phyloP scores from a whole-genome alignment of 1,140 invertebrate genomes.

The Drosophila saltans region DNA sequence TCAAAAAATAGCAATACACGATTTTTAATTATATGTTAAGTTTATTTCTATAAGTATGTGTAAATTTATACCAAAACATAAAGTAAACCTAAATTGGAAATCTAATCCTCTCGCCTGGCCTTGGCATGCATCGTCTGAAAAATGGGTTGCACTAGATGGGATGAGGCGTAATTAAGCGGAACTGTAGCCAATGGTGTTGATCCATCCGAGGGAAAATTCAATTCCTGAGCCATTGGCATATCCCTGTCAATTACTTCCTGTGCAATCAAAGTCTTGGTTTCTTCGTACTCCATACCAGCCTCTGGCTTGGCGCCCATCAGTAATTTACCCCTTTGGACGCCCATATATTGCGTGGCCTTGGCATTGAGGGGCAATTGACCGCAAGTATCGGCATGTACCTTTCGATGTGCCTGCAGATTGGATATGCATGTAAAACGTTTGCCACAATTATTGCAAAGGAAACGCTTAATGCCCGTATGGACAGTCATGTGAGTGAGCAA shows the following conservation, averaged over 20 bases:
- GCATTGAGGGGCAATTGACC: conserved; percentile 73
- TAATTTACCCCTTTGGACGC: conserved; percentile 75
- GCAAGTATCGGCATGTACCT: conserved; percentile 78
- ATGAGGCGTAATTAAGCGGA: conserved; percentile 66
- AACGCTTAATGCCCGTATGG: conserved; percentile 85
- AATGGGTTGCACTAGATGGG: conserved; percentile 67
- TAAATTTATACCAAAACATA: conserved; percentile 37
- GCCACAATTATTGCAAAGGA: conserved; percentile 83
- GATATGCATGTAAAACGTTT: conserved; percentile 84
- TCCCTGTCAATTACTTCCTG: conserved; percentile 77
- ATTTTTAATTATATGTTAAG: conserved; percentile 2
- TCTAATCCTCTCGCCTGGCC: conserved; percentile 57
- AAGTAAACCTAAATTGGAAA: conserved; percentile 41
- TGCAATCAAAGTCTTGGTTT: conserved; percentile 75
- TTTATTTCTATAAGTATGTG: conserved; percentile 39
- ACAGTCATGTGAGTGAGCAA: conserved; percentile 84
- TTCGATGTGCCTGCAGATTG: conserved; percentile 84
- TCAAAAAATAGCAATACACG: background rate
- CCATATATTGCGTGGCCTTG: conserved; percentile 80
- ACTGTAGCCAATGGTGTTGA: conserved; percentile 66
- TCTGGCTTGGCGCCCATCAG: conserved; percentile 79
- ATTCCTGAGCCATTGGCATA: conserved; percentile 74
- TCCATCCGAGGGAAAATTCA: conserved; percentile 73
- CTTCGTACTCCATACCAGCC: conserved; percentile 76
- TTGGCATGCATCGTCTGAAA: conserved; percentile 75